Evolutionary conservation across 2,797 vertebrate species (phyloP), one percentile per base, ranked within the genome.

Genomic region (Typhlichthys eigenmanni): DNA sequence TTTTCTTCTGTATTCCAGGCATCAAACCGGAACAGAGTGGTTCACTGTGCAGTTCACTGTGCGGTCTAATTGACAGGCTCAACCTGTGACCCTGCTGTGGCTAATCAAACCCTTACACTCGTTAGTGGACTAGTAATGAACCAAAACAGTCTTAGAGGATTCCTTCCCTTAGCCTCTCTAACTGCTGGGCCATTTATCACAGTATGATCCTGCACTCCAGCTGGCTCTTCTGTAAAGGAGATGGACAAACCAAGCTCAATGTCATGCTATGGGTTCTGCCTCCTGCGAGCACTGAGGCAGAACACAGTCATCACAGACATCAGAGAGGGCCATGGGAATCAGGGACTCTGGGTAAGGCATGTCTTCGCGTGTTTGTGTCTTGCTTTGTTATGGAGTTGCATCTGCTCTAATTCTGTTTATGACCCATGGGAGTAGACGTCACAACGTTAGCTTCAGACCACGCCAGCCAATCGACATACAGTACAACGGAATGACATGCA

Each of bases 41-140:
- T 12, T 57, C 66, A 4, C 24, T 60, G 45, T 56, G 47, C 16
- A 58, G 56, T 57, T n/a, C 29, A 50, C 16, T 55, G 24, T 48
- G n/a, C 11, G 16, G 53, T 70, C 55, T 69, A 75, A 78, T 70
- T 81, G 80, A 86, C 76, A 77, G 66, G 32, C 38, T 47, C 29
- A 14, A 43, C 29, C 58, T 55, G 24, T 81, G 75, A 71, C 80
- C 83, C 75, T 56, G 78, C 86, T 78, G 80, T 69, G 81, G 55
- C 74, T 80, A 88, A 88, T 89, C 85, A 88, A 79, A 87, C 65
- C 68, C 61, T 64, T 56, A 71, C 56, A 73, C 80, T 87, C 82
- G 78, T 88, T 88, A 88, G 79, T 7, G 49, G 69, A 24, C 74
- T 56, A 55, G 79, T 83, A 89, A 89, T 89, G 90, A 91, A 82